These are phyloP conservation scores for Heteromurus nitidus DNA, from an alignment of 2,888 invertebrate genomes.

Conservation along the genomic window DNA sequence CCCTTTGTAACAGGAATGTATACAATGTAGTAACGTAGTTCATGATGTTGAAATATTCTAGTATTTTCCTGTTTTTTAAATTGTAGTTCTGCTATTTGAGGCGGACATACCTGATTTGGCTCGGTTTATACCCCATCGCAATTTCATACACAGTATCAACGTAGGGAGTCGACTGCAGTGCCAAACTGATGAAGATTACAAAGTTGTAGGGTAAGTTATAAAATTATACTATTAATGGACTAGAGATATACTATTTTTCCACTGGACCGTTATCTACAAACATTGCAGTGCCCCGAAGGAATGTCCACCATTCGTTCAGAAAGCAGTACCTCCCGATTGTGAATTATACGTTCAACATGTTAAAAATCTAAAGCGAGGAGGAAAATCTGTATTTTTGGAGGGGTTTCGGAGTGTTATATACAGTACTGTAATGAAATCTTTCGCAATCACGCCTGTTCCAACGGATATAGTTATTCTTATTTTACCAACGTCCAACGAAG, in stretches of 20 bases:
- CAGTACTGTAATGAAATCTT: slow-evolving; percentile 4
- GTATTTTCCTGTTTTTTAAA: too few species aligned
- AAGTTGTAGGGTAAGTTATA: not conserved
- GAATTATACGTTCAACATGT: slow-evolving; percentile 67
- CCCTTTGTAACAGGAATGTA: too few species aligned
- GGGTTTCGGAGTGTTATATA: slow-evolving; percentile 58
- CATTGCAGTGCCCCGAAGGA: too few species aligned
- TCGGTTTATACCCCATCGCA: slow-evolving; percentile 11
- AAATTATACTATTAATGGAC: not conserved
- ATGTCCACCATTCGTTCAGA: too few species aligned
- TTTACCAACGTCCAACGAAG: slow-evolving; percentile 16
- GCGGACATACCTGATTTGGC: slow-evolving; percentile 33
- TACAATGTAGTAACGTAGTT: too few species aligned
- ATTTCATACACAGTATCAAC: slow-evolving; percentile 45
- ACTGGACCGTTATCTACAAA: too few species aligned
- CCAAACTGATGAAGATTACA: not conserved
- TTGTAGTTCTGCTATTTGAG: slow-evolving; percentile 55
- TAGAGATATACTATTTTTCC: too few species aligned
- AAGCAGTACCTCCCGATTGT: not conserved
- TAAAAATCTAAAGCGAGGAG: slow-evolving; percentile 25
- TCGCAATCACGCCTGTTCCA: slow-evolving; percentile 27
- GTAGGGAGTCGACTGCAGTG: slow-evolving; percentile 52
- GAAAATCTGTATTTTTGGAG: slow-evolving; percentile 18
- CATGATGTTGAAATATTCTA: not conserved
- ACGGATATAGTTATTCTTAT: slow-evolving; percentile 18